Evolutionary conservation across 2,888 invertebrate species (phyloP).

Genomic region (Agrotis exclamationis): DNA sequence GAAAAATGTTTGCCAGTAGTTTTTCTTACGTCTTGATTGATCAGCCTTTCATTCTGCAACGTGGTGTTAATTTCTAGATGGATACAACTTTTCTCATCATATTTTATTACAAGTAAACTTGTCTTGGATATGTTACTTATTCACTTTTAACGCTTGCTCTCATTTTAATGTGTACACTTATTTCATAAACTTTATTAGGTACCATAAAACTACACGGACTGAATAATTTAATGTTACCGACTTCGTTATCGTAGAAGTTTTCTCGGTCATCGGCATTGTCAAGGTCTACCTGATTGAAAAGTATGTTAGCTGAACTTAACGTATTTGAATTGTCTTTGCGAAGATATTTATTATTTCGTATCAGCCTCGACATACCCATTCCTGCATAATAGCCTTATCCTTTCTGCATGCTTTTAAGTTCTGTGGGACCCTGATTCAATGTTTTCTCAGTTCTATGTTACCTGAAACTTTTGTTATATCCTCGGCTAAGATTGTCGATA

Average conservation of each 20-base stretch:
- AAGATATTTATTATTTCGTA: background rate
- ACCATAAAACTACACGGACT: slow-evolving; percentile 19
- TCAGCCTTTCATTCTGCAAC: background rate
- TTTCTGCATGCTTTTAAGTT: background rate
- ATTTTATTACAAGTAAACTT: slow-evolving; percentile 4
- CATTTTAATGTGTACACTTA: slow-evolving; percentile 18
- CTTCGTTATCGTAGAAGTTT: background rate
- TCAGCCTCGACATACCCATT: background rate
- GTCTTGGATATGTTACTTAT: background rate
- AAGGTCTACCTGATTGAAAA: background rate
- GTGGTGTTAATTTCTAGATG: background rate
- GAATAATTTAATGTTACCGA: background rate
- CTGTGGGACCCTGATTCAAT: no score
- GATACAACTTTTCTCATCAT: slow-evolving; percentile 8
- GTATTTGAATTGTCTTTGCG: background rate
- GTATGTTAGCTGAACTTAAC: background rate
- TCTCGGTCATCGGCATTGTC: slow-evolving; percentile 8
- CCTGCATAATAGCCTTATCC: background rate
- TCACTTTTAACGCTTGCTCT: slow-evolving; percentile 20
- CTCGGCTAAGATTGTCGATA: no score
- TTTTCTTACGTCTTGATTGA: background rate
- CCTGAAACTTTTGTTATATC: no score
- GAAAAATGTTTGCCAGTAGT: background rate
- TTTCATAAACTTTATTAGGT: slow-evolving; percentile 21
- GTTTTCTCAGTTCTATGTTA: no score